Evolutionary conservation across 2,797 vertebrate species (phyloP).

Genomic region (Corythornis leucogaster): DNA sequence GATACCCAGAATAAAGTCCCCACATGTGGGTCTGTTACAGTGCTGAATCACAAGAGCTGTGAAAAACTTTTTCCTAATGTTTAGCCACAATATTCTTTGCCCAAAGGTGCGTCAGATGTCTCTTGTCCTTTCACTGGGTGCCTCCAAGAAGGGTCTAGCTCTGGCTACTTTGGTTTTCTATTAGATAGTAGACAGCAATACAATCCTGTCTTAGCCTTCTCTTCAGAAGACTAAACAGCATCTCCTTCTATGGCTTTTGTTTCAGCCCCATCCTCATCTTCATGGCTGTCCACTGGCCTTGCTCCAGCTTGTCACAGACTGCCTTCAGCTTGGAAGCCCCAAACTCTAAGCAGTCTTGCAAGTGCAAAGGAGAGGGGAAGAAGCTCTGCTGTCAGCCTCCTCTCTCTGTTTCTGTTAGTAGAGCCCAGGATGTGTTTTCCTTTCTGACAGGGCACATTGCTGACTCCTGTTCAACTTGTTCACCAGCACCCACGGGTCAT

Average conservation of each 20-base stretch:
- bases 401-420: neutral
- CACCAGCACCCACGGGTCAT: neutral
- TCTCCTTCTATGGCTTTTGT: neutral
- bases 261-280: neutral
- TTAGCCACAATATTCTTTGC: neutral
- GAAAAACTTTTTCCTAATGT: neutral
- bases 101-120: neutral
- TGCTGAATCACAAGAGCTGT: neutral
- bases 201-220: neutral
- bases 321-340: neutral
- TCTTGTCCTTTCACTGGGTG: neutral
- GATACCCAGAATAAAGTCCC: neutral
- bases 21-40: neutral
- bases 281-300: neutral
- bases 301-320: neutral
- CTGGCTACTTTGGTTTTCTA: neutral
- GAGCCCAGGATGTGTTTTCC: neutral
- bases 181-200: neutral
- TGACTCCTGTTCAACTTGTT: neutral
- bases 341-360: neutral
- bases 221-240: neutral
- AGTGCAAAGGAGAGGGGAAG: neutral
- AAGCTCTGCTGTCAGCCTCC: neutral
- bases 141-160: neutral
- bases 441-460: neutral